A percentile compares a stretch with the other conserved stretches of the same genome.
phyloP scores from a whole-genome alignment of 2,113 vertebrate genomes.

The Dromaius novaehollandiae region DNA sequence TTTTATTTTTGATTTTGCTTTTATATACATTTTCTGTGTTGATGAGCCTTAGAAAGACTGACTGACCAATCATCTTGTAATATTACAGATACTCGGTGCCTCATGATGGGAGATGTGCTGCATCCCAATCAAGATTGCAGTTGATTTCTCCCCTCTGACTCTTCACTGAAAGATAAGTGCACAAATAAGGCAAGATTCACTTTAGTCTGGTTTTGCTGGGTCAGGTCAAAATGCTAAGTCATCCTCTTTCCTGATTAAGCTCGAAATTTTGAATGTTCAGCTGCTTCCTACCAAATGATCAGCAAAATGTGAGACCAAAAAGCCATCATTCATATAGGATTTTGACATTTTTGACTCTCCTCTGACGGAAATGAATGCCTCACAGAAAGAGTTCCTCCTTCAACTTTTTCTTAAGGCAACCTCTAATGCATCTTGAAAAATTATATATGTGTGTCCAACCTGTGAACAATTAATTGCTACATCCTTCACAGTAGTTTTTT shows the following conservation, averaged over 20 bases:
- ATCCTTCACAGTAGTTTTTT: not conserved
- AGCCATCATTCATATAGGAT: not conserved
- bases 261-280: not conserved
- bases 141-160: not conserved
- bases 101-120: not conserved
- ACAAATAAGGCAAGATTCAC: not conserved
- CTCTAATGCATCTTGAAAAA: conserved; percentile 31
- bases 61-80: not conserved
- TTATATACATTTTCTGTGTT: not conserved
- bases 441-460: conserved; percentile 1
- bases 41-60: not conserved
- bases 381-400: not conserved
- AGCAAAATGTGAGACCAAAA: not conserved
- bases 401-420: not conserved
- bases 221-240: not conserved
- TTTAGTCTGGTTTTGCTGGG: not conserved
- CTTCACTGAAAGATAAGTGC: not conserved
- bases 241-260: not conserved
- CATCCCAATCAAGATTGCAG: too few species aligned
- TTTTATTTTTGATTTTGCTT: not conserved
- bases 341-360: not conserved
- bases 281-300: not conserved
- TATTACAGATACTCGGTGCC: too few species aligned
- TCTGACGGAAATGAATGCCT: not conserved
- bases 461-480: conserved; percentile 59